A percentile compares a stretch with the other conserved stretches of the same genome.
These are phyloP conservation scores for Baronia brevicornis DNA, from an alignment of 2,888 invertebrate species.

Conservation along the genomic window DNA sequence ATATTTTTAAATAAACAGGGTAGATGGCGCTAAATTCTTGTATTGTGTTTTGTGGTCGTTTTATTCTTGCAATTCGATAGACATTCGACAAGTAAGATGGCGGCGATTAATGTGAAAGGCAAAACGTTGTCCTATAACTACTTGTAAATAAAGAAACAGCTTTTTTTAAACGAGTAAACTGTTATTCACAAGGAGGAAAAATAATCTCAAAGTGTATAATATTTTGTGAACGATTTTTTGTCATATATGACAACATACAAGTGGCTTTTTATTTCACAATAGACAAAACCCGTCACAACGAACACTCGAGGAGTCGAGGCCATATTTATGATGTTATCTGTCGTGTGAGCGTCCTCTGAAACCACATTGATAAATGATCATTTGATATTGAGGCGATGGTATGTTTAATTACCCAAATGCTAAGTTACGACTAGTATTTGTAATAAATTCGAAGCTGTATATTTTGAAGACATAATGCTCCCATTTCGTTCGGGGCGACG, in stretches of 20 bases:
- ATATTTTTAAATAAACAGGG: conserved; percentile 33
- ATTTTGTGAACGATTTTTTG: conserved; percentile 46
- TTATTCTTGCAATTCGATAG: conserved; percentile 54
- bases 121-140: conserved; percentile 73
- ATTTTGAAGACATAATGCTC: conserved; percentile 65
- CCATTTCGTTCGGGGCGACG: conserved; percentile 55
- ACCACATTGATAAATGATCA: conserved; percentile 63
- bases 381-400: conserved; percentile 65
- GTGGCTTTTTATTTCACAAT: conserved; percentile 66
- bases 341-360: conserved; percentile 70
- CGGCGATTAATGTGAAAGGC: conserved; percentile 80
- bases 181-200: conserved; percentile 34
- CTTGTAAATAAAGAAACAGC: conserved; percentile 70
- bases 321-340: conserved; percentile 80
- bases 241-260: conserved; percentile 40
- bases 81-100: conserved; percentile 77
- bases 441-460: conserved; percentile 40
- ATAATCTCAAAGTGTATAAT: conserved; percentile 41
- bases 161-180: conserved; percentile 42
- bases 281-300: conserved; percentile 73
- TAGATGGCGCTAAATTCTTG: conserved; percentile 79
- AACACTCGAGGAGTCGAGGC: conserved; percentile 72
- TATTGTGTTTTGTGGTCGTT: conserved; percentile 76
- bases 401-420: conserved; percentile 42
- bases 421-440: conserved; percentile 25